Conservation (phyloP, 2,888 invertebrate genomes). For the Schrankia costaestrigalis region DNA sequence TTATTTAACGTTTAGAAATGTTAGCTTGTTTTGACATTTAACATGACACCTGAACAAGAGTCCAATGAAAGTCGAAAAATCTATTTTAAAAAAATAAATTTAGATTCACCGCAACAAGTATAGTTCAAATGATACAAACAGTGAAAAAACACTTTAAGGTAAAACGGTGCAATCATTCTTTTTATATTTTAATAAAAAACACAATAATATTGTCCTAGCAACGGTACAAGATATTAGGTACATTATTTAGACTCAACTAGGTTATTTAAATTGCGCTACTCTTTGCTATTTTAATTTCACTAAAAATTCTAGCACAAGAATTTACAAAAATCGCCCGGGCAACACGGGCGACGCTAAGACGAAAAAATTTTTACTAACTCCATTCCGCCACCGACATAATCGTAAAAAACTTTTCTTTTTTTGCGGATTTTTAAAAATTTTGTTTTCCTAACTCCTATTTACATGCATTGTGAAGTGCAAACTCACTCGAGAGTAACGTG, state of each 20-base stretch:
- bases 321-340: conserved; percentile 48
- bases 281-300: conserved; percentile 72
- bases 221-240: conserved; percentile 69
- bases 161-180: conserved; percentile 63
- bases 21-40: too few species aligned
- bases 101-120: conserved; percentile 52
- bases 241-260: conserved; percentile 73
- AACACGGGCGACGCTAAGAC: conserved; percentile 44
- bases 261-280: conserved; percentile 75
- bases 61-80: conserved; percentile 24
- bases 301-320: conserved; percentile 63
- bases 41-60: conserved; percentile 24
- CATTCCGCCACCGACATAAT: conserved; percentile 60
- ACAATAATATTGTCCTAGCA: conserved; percentile 72
- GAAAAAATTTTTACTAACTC: conserved; percentile 54
- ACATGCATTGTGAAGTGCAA: conserved; percentile 70
- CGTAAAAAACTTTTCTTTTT: conserved; percentile 57
- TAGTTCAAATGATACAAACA: conserved; percentile 38
- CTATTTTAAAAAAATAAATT: conserved; percentile 62
- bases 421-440: conserved; percentile 55
- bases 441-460: conserved; percentile 62
- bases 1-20: too few species aligned
- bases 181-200: conserved; percentile 55
- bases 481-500: conserved; percentile 63
- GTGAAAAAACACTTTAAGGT: conserved; percentile 46